Percentiles rank a stretch among this genome's conserved stretches.
Evolutionary conservation across 1,140 invertebrate genomes (phyloP).

Genomic region (Cydia splendana): DNA sequence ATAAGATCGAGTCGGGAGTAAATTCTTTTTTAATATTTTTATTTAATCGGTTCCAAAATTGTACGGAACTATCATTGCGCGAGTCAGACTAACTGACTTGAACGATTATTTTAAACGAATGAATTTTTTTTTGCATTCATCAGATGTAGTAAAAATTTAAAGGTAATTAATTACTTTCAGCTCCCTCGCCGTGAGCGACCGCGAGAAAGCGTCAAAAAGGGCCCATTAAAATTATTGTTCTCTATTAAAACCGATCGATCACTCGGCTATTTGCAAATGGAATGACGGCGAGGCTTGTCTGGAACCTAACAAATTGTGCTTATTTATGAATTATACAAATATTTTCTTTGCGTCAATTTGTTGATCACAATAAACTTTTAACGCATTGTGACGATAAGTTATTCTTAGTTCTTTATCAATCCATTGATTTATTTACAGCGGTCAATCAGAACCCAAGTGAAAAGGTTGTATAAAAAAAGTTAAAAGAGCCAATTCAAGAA

Average conservation of each 20-base stretch:
- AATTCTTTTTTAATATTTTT: too few relatives aligned
- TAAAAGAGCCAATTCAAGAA: background rate
- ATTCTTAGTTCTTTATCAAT: background rate
- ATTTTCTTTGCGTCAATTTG: background rate
- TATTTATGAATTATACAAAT: background rate
- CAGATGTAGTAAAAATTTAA: background rate
- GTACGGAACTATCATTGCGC: too few relatives aligned
- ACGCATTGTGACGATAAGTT: background rate
- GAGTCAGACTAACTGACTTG: too few relatives aligned
- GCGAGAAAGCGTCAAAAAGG: constrained; percentile 4
- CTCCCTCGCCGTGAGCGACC: background rate
- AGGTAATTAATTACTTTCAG: constrained; percentile 20
- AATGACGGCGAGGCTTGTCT: constrained; percentile 36
- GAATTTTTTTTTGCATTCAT: too few relatives aligned
- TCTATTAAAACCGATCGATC: constrained; percentile 38
- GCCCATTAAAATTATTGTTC: constrained; percentile 35
- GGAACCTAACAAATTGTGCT: background rate
- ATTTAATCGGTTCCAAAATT: too few relatives aligned
- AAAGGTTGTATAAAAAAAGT: background rate
- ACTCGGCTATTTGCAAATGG: constrained; percentile 41
- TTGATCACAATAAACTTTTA: background rate
- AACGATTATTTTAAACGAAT: too few relatives aligned
- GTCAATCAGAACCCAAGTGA: background rate
- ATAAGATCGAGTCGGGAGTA: too few relatives aligned
- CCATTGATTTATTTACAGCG: background rate